Evolutionary conservation across 1,140 invertebrate species (phyloP), one percentile per base, ranked within the genome.

Genomic region (Chironomus tepperi): DNA sequence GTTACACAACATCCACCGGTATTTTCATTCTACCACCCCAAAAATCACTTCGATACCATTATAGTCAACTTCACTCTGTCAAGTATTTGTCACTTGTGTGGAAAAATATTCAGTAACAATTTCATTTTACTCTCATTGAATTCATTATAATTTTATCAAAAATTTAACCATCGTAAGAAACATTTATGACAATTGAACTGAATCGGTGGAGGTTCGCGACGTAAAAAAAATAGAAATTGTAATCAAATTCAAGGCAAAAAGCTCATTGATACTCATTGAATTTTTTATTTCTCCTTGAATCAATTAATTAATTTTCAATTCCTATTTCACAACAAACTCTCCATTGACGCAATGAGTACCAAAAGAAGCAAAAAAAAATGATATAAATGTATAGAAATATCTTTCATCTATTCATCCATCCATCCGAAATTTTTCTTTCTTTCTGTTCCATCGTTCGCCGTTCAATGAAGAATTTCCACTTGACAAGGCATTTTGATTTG

Each of bases 221-320:
- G 15, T 1, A 57, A 15, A 12, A 57, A 15, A 57, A n/a, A 47
- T 2, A 47, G 43, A 47, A 67, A 19, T 70, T 70, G 65, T 70
- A 70, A 70, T 70, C 19, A 18, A 70, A 70, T 70, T 70, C 65
- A 70, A 70, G 65, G 65, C 65, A 16, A 57, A 57, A 57, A n/a
- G 12, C 47, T 57, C 47, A 57, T 57, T 57, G 47, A 70, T 70
- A 70, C 65, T 21, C 19, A 70, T 70, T 70, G 65, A 70, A 16
- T 70, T 18, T n/a, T n/a, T 57, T 57, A 15, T 43, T 47, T 34
- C 73, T 12, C 34, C 43, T 73, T 18, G 43, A 76, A 75, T 75
- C 64, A 43, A 65, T 75, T 75, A 73, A 73, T 73, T 73, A 73
- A 73, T 43, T 73, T 73, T 43, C 43, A 42, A 24, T 73, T 43